A percentile compares a stretch with the other conserved stretches of the same genome.
Conservation (phyloP, 1,140 invertebrate genomes). For the Ostrea edulis region DNA sequence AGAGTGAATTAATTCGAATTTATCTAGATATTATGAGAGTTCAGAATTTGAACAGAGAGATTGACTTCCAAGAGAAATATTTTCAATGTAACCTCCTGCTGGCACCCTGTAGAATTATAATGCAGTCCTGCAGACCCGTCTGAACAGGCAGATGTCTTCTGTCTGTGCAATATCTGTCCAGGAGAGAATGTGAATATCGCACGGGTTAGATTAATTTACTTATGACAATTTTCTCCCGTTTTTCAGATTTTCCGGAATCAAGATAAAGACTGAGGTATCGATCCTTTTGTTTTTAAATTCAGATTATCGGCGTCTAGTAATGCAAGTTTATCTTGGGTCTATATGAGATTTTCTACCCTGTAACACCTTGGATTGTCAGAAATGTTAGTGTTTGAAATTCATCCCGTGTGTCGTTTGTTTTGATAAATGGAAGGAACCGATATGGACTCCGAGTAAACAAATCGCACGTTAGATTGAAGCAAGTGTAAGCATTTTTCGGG, state of each 20-base stretch:
- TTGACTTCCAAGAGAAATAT: conserved; percentile 8
- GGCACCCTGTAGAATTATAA: background rate
- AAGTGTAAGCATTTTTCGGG: conserved; percentile 52
- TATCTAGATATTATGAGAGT: conserved; percentile 1
- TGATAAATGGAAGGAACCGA: conserved; percentile 56
- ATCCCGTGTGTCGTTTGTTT: conserved; percentile 50
- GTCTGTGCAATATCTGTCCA: conserved; percentile 16
- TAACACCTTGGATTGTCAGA: conserved; percentile 47
- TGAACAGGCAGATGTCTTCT: background rate
- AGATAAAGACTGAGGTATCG: conserved; percentile 76
- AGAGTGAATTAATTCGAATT: conserved; percentile 7
- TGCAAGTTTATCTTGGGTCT: conserved; percentile 38
- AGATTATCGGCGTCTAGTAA: conserved; percentile 41
- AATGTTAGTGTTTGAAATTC: conserved; percentile 55
- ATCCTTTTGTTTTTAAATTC: conserved; percentile 50
- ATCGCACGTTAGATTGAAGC: conserved; percentile 49
- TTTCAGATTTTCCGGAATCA: conserved; percentile 78
- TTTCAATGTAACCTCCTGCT: background rate
- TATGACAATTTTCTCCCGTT: conserved; percentile 56
- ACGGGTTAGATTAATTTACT: conserved; percentile 26
- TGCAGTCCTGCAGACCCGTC: background rate
- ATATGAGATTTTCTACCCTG: conserved; percentile 10
- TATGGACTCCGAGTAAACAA: conserved; percentile 53
- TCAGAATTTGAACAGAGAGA: conserved; percentile 11
- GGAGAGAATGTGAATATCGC: background rate